These are phyloP conservation scores for Pelmatolapia mariae DNA, from an alignment of 2,113 vertebrate species.

Conservation along the genomic window DNA sequence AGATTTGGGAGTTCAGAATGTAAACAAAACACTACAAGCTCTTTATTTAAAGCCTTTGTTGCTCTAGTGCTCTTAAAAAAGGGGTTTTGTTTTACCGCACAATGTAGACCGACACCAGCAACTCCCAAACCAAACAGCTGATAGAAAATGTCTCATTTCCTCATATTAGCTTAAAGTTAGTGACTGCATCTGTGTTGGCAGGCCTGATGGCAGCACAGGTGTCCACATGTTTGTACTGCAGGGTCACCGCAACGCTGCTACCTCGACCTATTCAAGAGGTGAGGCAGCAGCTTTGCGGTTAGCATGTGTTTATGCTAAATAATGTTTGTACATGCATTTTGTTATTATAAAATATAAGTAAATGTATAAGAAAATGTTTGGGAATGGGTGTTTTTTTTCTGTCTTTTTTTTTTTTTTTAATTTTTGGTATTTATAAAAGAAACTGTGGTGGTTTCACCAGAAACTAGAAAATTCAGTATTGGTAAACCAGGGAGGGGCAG, in stretches of 20 bases:
- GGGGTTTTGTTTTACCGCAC: not conserved
- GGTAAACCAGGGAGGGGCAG: not conserved
- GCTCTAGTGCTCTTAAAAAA: not conserved
- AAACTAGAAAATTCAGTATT: not conserved
- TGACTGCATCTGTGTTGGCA: not conserved
- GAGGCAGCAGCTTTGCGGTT: not conserved
- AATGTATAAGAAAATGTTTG: not conserved
- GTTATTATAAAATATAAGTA: not conserved
- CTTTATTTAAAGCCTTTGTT: not conserved
- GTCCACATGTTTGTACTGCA: not conserved
- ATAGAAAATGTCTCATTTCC: not conserved
- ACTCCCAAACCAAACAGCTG: not conserved
- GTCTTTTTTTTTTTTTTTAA: not conserved
- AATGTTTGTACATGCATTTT: not conserved
- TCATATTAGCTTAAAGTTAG: not conserved
- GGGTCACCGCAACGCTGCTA: not conserved
- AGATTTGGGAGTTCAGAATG: not conserved
- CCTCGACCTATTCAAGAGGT: not conserved
- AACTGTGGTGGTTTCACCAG: not conserved
- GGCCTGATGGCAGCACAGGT: not conserved
- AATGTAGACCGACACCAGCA: not conserved
- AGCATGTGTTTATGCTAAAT: not conserved
- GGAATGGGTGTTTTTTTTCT: not conserved
- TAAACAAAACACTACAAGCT: not conserved
- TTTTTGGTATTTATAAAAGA: not conserved